Evolutionary conservation across 2,113 vertebrate species (phyloP).

Genomic region (Microtus montanus): DNA sequence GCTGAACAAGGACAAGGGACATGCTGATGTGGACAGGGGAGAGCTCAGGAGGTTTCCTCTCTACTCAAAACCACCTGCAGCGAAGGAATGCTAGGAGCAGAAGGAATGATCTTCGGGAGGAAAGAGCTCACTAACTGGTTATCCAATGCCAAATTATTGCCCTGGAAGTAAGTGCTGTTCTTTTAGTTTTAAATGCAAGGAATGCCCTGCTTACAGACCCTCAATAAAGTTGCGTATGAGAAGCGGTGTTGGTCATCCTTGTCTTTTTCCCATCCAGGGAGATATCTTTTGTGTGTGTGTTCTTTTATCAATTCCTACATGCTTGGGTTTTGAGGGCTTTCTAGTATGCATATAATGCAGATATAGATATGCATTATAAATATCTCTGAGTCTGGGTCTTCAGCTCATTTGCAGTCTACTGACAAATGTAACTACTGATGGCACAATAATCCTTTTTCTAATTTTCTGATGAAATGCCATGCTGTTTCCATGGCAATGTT

Average conservation of each 20-base stretch:
- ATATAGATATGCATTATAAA: background rate
- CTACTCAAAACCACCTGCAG: background rate
- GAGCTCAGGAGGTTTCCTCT: background rate
- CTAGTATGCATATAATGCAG: background rate
- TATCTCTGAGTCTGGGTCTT: background rate
- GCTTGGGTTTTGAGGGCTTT: background rate
- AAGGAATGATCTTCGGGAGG: background rate
- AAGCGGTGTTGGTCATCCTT: background rate
- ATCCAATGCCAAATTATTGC: background rate
- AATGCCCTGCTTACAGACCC: background rate
- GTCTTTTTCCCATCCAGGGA: background rate
- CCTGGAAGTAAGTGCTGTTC: background rate
- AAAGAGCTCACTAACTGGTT: background rate
- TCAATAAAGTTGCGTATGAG: background rate
- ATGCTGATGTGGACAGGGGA: background rate
- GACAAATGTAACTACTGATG: background rate
- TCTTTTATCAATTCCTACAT: background rate
- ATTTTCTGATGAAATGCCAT: background rate
- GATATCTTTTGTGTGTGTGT: background rate
- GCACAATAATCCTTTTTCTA: background rate
- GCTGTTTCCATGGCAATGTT: background rate
- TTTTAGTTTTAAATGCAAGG: background rate
- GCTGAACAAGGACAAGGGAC: background rate
- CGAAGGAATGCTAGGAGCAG: background rate
- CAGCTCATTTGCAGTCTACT: background rate